Conservation (phyloP, 2,888 invertebrate species). For the Lobophora halterata region DNA sequence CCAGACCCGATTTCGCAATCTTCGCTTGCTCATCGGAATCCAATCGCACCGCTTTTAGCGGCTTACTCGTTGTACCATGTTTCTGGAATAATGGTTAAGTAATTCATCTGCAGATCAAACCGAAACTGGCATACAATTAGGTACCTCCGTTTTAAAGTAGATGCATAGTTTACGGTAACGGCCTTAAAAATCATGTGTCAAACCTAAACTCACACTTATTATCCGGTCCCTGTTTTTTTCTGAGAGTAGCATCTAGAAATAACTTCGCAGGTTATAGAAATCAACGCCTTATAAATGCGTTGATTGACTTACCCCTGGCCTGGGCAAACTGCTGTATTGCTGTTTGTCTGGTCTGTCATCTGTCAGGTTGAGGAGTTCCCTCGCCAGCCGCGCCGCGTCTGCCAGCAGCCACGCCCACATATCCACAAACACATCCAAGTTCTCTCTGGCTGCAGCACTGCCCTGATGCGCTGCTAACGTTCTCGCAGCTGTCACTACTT, state of each 20-base stretch:
- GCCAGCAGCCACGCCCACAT: slow-evolving; percentile 97
- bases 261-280: no score
- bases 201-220: no score
- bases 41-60: slow-evolving; percentile 92
- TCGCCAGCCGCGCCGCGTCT: slow-evolving; percentile 94
- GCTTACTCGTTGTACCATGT: slow-evolving; percentile 97
- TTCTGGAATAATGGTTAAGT: slow-evolving; percentile 86
- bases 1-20: slow-evolving; percentile 97
- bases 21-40: slow-evolving; percentile 98
- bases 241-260: no score
- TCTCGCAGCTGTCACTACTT: slow-evolving; percentile 95
- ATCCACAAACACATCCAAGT: slow-evolving; percentile 96
- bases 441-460: slow-evolving; percentile 97
- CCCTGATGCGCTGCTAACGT: slow-evolving; percentile 94
- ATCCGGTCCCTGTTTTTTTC: no score
- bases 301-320: slow-evolving; percentile 94
- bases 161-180: no score
- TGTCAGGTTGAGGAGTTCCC: slow-evolving; percentile 92
- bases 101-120: neutral
- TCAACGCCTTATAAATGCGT: neutral
- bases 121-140: no score
- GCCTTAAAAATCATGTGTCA: no score
- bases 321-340: slow-evolving; percentile 94
- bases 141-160: no score
- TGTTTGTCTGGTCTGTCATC: slow-evolving; percentile 78